Percentiles rank a stretch among this genome's conserved stretches.
phyloP scores from a whole-genome alignment of 2,113 vertebrate genomes.

The Xenopus laevis region DNA sequence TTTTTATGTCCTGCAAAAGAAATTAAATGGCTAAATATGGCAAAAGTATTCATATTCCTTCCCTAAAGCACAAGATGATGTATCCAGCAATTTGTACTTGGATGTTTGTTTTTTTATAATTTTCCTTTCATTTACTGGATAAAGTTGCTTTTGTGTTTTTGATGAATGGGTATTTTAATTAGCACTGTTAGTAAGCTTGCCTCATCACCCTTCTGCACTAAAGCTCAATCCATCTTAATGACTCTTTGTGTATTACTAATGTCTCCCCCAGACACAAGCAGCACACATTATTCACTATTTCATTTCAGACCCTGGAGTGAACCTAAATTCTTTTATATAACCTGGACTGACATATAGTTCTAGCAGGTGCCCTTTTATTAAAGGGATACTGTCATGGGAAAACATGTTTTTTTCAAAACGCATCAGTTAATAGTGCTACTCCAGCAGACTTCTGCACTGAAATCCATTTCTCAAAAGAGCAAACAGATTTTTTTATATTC shows the following conservation, averaged over 20 bases:
- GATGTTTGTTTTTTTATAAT: conserved; percentile 51
- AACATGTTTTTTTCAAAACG: too few species aligned
- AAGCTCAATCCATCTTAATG: conserved; percentile 23
- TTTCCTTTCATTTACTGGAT: conserved; percentile 33
- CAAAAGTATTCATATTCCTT: conserved; percentile 72
- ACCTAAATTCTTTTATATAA: conserved; percentile 6
- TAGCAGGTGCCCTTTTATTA: background rate
- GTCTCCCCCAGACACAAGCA: conserved; percentile 22
- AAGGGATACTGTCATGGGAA: too few species aligned
- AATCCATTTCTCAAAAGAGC: too few species aligned
- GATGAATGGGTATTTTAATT: conserved; percentile 40
- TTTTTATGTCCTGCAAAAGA: conserved; percentile 53
- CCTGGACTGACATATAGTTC: background rate
- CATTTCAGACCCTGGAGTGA: conserved; percentile 12
- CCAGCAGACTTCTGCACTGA: too few species aligned
- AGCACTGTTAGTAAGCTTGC: background rate
- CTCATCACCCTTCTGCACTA: background rate
- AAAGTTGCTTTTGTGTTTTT: conserved; percentile 35
- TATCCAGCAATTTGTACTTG: conserved; percentile 66
- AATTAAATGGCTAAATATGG: conserved; percentile 68
- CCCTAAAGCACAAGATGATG: conserved; percentile 60
- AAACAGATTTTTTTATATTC: too few species aligned
- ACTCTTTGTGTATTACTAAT: conserved; percentile 17
- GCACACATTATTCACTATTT: background rate
- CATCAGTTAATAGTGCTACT: too few species aligned